These are phyloP conservation scores for Rhinichthys osculus DNA, from an alignment of 2,797 vertebrate species.

Conservation along the genomic window DNA sequence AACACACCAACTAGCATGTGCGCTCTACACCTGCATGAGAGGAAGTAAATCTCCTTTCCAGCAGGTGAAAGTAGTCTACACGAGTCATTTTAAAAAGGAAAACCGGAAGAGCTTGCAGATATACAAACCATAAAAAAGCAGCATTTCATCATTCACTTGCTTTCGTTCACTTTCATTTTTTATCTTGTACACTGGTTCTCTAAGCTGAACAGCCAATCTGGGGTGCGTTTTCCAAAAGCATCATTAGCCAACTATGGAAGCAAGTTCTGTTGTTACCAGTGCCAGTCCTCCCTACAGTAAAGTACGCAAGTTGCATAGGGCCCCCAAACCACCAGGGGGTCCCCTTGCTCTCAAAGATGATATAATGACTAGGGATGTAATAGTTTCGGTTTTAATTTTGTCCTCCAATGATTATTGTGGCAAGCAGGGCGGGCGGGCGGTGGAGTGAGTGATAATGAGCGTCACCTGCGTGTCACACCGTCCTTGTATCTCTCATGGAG, in stretches of 20 bases:
- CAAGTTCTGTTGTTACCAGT: too few species aligned
- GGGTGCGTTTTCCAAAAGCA: not conserved
- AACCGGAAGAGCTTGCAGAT: not conserved
- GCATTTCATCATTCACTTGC: not conserved
- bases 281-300: too few species aligned
- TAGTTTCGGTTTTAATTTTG: too few species aligned
- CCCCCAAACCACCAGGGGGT: too few species aligned
- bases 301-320: too few species aligned
- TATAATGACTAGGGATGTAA: too few species aligned
- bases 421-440: too few species aligned
- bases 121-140: not conserved
- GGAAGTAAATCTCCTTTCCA: not conserved
- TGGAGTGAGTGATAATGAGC: too few species aligned
- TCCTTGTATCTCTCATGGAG: too few species aligned
- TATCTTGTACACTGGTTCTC: not conserved
- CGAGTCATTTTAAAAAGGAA: not conserved
- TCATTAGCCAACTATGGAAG: not conserved
- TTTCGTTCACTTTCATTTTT: not conserved
- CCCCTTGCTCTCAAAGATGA: too few species aligned
- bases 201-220: not conserved
- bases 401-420: too few species aligned
- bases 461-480: too few species aligned
- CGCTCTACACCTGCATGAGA: not conserved
- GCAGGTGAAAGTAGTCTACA: not conserved
- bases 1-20: not conserved